phyloP scores from a whole-genome alignment of 2,888 invertebrate species.

The Uropetala carovei region DNA sequence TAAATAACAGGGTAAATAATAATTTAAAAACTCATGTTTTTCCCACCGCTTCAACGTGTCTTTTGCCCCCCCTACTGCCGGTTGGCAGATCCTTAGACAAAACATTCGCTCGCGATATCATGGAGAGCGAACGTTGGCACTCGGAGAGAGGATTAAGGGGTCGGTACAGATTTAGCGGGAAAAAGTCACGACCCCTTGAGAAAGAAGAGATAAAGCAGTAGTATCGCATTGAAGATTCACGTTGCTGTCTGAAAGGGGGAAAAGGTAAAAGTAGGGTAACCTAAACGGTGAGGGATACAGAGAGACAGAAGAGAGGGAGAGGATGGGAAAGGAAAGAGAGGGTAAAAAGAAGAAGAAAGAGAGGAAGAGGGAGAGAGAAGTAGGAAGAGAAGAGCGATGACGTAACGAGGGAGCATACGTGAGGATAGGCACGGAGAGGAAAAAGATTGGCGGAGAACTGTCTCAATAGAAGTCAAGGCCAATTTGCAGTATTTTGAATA shows the following conservation, averaged over 20 bases:
- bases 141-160: neutral
- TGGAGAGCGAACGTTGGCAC: neutral
- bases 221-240: constrained; percentile 10
- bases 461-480: neutral
- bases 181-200: constrained; percentile 11
- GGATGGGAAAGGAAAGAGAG: neutral
- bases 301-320: neutral
- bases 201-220: neutral
- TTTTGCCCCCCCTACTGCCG: neutral
- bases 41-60: neutral
- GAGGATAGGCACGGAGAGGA: neutral
- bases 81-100: neutral
- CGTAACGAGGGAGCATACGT: neutral
- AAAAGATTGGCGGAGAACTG: neutral
- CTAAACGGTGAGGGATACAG: neutral
- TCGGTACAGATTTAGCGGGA: neutral
- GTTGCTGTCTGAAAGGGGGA: neutral
- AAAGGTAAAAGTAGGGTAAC: neutral
- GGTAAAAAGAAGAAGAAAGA: neutral
- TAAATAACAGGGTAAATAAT: too few relatives aligned
- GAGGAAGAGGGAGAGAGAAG: neutral
- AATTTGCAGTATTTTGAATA: neutral
- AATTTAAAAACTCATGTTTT: too few relatives aligned
- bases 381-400: neutral
- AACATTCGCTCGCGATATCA: neutral